Percentiles rank a stretch among this genome's conserved stretches.
These are phyloP conservation scores for Automeris io DNA, from an alignment of 2,888 invertebrate genomes.

Conservation along the genomic window DNA sequence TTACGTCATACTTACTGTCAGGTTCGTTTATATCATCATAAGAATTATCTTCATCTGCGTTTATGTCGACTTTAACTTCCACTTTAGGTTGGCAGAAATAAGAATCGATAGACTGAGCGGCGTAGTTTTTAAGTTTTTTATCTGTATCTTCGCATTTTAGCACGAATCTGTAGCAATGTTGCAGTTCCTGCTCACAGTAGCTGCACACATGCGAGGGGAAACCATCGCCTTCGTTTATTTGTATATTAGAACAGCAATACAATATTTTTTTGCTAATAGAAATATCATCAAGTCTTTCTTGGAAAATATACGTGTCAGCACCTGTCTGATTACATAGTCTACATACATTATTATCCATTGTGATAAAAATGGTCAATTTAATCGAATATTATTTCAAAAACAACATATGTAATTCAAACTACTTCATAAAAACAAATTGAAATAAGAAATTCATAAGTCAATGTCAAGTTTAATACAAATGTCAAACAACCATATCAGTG, in stretches of 20 bases:
- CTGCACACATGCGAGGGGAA: conserved; percentile 42
- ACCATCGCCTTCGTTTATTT: conserved; percentile 38
- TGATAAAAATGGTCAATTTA: too few relatives aligned
- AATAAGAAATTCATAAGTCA: too few relatives aligned
- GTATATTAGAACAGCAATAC: conserved; percentile 43
- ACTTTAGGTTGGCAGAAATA: conserved; percentile 20
- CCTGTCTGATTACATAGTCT: conserved; percentile 42
- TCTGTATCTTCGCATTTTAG: conserved; percentile 49
- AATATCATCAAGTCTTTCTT: conserved; percentile 18
- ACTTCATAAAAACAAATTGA: too few relatives aligned
- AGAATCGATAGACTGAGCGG: conserved; percentile 7
- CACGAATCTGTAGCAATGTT: conserved; percentile 40
- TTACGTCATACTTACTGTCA: neutral
- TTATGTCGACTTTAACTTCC: conserved; percentile 36
- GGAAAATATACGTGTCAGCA: conserved; percentile 36
- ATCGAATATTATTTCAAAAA: too few relatives aligned
- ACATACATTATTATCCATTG: conserved; percentile 39
- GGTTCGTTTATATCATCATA: conserved; percentile 10
- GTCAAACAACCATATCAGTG: too few relatives aligned
- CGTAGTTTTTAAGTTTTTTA: conserved; percentile 29
- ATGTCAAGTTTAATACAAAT: too few relatives aligned
- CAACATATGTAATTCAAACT: too few relatives aligned
- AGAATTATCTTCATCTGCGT: conserved; percentile 21
- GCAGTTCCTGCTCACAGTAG: conserved; percentile 36
- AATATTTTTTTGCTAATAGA: conserved; percentile 36